Base-by-base conservation (phyloP, 2,888 invertebrate species). In the Hermaeophaga mercurialis region DNA sequence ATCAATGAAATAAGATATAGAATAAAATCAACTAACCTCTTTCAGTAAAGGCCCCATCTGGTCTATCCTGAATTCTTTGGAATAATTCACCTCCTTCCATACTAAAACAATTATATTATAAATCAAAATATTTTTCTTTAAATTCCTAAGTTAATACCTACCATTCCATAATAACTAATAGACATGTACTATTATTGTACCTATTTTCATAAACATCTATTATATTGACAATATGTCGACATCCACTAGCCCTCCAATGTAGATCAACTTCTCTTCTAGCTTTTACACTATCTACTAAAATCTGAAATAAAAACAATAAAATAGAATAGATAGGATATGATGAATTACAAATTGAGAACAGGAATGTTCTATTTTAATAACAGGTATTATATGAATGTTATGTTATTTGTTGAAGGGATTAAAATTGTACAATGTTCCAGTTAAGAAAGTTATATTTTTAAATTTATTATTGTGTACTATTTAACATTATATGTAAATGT, bases 101-200 rank as follows among this genome's bases (percentile, higher is more conserved):
- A 71, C 90, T 89, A 67, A 59, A 79, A 72, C 34, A 46, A 56
- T 55, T 59, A 38, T n/a, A n/a, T 22, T 22, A 56, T 54, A 31
- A 50, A 31, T 31, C 8, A 31, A 7, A 26, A 8, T 8, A 26
- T 26, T 26, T 26, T 22, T 22, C 4, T 6, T 22, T 22, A 19
- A 34, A 12, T 26, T 45, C 1, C 17, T 15, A 22, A 24, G 7
- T 18, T 18, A 34, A 17, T 48, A 66, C 79, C 78, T 78, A 91
- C 91, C 96, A 96, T 84, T 99, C 99, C 98, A 99, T 99, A n/a
- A 99, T 90, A 28, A 99, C 94, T 5, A 99, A 83, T 1, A 99
- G 83, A 79, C 97, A 98, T 69, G 91, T 89, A 66, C 91, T 89
- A 7, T 90, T 91, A 61, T 89, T 89, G 73, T 96, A 96, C n/a